Evolutionary conservation across 2,888 invertebrate genomes (phyloP).

Genomic region (Drosophila melanosoma): DNA sequence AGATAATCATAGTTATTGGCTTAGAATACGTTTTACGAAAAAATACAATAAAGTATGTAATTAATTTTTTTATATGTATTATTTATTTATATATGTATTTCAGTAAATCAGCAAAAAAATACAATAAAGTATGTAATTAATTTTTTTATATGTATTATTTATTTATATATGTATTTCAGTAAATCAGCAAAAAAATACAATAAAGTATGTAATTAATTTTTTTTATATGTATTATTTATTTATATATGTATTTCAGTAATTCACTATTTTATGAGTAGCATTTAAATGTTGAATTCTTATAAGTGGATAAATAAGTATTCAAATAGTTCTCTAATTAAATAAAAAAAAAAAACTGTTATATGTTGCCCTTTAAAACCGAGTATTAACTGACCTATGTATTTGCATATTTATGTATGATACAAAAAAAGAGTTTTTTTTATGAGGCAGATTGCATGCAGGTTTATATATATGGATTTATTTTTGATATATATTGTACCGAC

Average conservation of each 20-base stretch:
- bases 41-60: neutral
- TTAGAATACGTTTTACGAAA: neutral
- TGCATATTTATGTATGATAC: neutral
- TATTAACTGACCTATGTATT: neutral
- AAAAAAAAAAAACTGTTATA: too few species aligned
- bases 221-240: neutral
- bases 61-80: too few species aligned
- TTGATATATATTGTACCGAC: neutral
- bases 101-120: too few species aligned
- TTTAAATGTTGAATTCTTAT: neutral
- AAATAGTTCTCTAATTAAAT: neutral
- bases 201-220: neutral
- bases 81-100: too few species aligned
- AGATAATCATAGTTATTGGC: neutral
- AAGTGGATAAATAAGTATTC: neutral
- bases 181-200: neutral
- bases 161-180: too few species aligned
- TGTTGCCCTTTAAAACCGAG: neutral
- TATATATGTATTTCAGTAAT: neutral
- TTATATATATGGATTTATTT: neutral
- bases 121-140: too few species aligned
- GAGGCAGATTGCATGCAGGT: neutral
- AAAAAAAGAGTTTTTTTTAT: neutral
- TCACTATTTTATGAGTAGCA: neutral
- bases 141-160: too few species aligned